Evolutionary conservation across 2,888 invertebrate species (phyloP).

Genomic region (Dasysyrphus albostriatus): DNA sequence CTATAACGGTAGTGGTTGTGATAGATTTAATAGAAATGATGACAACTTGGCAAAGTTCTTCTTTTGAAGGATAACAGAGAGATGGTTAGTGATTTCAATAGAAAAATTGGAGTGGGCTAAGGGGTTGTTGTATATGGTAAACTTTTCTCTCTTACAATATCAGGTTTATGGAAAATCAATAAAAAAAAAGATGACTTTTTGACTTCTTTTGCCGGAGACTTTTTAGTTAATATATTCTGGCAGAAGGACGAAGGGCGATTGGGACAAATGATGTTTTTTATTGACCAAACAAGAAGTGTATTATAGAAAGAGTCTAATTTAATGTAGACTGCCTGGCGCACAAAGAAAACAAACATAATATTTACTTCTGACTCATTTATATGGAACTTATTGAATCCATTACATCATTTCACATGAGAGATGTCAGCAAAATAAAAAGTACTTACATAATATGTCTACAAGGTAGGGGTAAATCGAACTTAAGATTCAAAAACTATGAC

Average conservation of each 20-base stretch:
- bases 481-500: too few relatives aligned
- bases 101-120: neutral
- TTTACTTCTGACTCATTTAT: neutral
- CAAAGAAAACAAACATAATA: neutral
- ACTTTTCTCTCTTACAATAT: slow-evolving; percentile 2
- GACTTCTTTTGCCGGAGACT: slow-evolving; percentile 6
- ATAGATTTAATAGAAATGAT: slow-evolving; percentile 48
- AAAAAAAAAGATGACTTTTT: slow-evolving; percentile 13
- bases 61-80: slow-evolving; percentile 1
- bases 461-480: too few relatives aligned
- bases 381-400: neutral
- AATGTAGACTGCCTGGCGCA: slow-evolving; percentile 48
- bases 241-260: neutral
- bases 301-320: slow-evolving; percentile 61
- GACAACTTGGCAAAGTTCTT: slow-evolving; percentile 59
- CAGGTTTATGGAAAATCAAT: slow-evolving; percentile 34
- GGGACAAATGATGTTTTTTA: slow-evolving; percentile 41
- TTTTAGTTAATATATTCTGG: slow-evolving; percentile 5
- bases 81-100: slow-evolving; percentile 2
- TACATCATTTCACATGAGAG: neutral
- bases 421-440: too few relatives aligned
- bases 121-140: neutral
- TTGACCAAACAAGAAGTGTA: slow-evolving; percentile 53
- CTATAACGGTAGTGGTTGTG: neutral
- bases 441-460: too few relatives aligned